Conservation (phyloP, 2,888 invertebrate genomes). For the Drosophila mulleri region DNA sequence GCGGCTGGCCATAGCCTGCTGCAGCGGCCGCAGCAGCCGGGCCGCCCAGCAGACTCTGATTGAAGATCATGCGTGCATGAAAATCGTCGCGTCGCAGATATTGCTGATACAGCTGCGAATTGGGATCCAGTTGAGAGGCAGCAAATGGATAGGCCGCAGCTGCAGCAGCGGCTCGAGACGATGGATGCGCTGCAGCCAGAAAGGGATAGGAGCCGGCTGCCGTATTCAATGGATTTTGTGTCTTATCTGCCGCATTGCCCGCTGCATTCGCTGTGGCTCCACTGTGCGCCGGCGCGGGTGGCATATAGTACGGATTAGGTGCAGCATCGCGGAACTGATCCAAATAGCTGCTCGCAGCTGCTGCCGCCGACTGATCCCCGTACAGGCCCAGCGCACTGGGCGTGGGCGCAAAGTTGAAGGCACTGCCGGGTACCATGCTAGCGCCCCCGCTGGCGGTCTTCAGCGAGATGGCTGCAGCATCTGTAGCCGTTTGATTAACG, state of each 20-base stretch:
- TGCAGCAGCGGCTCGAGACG: constrained; percentile 86
- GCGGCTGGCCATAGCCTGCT: constrained; percentile 87
- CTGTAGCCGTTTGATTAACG: constrained; percentile 67
- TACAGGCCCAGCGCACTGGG: constrained; percentile 86
- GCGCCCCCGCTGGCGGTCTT: constrained; percentile 88
- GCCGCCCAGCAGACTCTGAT: constrained; percentile 83
- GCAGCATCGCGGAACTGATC: constrained; percentile 89
- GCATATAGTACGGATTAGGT: constrained; percentile 87
- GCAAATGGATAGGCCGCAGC: constrained; percentile 87
- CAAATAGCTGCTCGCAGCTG: constrained; percentile 88
- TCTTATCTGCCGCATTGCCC: constrained; percentile 83
- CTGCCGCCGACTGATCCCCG: constrained; percentile 84
- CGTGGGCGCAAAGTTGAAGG: constrained; percentile 93
- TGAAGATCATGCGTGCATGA: constrained; percentile 87
- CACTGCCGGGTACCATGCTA: constrained; percentile 91
- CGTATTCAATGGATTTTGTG: constrained; percentile 84
- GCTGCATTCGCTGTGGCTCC: constrained; percentile 61
- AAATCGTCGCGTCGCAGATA: constrained; percentile 89
- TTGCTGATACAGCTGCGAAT: constrained; percentile 90
- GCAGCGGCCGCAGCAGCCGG: constrained; percentile 88
- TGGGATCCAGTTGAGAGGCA: constrained; percentile 87
- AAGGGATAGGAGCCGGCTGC: constrained; percentile 87
- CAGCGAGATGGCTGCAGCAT: constrained; percentile 86
- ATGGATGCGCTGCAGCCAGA: constrained; percentile 87
- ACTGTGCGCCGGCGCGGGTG: constrained; percentile 86